Conservation (phyloP, 2,888 invertebrate genomes). For the Plebejus anna region DNA sequence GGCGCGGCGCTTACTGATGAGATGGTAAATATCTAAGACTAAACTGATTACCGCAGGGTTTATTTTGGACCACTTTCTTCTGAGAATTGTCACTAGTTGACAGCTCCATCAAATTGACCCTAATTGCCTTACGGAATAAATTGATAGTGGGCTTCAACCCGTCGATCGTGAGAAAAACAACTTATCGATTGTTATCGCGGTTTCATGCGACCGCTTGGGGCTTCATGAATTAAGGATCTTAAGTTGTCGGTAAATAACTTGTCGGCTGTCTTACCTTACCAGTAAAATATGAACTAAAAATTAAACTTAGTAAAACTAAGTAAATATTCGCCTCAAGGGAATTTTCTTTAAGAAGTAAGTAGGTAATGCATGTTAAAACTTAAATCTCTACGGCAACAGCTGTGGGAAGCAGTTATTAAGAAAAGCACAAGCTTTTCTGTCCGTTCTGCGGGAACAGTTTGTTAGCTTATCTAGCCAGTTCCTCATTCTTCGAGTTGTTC, state of each 20-base stretch:
- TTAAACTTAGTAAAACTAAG: not conserved
- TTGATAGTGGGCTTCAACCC: too few species aligned
- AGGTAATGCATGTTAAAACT: not conserved
- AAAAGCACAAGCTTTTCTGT: slow-evolving; percentile 21
- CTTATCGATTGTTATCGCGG: too few species aligned
- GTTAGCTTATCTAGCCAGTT: slow-evolving; percentile 13
- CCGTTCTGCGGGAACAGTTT: slow-evolving; percentile 9
- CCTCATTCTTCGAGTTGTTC: slow-evolving; percentile 7
- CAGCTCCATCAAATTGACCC: not conserved
- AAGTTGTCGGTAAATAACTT: too few species aligned
- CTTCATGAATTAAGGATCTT: too few species aligned
- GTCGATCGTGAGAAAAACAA: too few species aligned
- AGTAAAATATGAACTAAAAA: not conserved
- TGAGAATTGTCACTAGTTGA: not conserved
- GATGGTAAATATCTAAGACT: slow-evolving; percentile 35
- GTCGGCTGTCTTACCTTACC: not conserved
- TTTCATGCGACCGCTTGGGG: too few species aligned
- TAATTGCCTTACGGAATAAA: not conserved
- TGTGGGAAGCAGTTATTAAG: not conserved
- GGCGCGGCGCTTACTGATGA: slow-evolving; percentile 36
- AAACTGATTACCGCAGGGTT: slow-evolving; percentile 31
- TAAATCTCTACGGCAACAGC: not conserved
- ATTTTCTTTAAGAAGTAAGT: not conserved
- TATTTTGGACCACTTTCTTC: not conserved
- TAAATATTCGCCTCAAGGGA: not conserved